Percentiles rank a stretch among this genome's conserved stretches.
phyloP scores from a whole-genome alignment of 2,888 invertebrate species.

The Drosophila limbata region DNA sequence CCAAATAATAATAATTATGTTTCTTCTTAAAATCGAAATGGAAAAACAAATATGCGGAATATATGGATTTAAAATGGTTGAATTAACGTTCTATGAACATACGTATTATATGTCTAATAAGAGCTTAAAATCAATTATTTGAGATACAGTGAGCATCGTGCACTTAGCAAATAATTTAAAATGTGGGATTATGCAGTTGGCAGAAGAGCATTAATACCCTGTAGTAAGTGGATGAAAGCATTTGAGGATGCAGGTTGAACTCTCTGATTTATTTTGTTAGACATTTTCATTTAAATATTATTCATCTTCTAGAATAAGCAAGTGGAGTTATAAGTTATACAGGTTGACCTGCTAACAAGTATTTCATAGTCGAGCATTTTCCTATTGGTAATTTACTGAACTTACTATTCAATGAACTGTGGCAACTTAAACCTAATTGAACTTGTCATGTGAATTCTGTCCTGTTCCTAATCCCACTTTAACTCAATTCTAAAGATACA shows the following conservation, averaged over 20 bases:
- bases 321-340: too few relatives aligned
- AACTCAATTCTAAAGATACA: neutral
- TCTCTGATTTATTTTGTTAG: too few relatives aligned
- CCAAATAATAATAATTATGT: neutral
- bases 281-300: too few relatives aligned
- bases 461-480: neutral
- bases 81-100: slow-evolving; percentile 13
- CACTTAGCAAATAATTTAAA: neutral
- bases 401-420: neutral
- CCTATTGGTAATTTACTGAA: neutral
- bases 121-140: slow-evolving; percentile 29
- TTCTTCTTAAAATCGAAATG: neutral
- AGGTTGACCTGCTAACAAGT: too few relatives aligned
- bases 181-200: neutral
- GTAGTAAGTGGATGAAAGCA: neutral
- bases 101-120: slow-evolving; percentile 22
- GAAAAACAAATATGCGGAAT: neutral
- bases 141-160: slow-evolving; percentile 6
- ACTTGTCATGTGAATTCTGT: neutral
- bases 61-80: slow-evolving; percentile 3
- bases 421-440: neutral
- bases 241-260: neutral
- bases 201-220: neutral
- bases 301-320: too few relatives aligned
- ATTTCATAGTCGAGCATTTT: neutral